Percentiles rank a stretch among this genome's conserved stretches.
These are phyloP conservation scores for Poliocrania exsul DNA, from an alignment of 2,797 vertebrate genomes.

Conservation along the genomic window DNA sequence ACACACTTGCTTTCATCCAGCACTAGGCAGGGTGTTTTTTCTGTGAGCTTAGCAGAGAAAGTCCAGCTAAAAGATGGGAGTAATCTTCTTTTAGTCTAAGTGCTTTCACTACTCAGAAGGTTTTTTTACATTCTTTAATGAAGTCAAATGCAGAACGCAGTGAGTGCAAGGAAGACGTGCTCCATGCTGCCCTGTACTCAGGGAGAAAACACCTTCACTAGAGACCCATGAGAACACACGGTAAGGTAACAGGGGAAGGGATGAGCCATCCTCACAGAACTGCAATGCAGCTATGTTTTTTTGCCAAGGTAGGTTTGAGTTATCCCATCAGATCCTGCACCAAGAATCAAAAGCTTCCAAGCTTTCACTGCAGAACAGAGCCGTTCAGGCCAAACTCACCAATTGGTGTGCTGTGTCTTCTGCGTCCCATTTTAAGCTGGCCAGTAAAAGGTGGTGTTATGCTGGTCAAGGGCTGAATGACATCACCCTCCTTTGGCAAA, in stretches of 20 bases:
- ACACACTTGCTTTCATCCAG: not conserved
- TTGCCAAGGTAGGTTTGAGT: not conserved
- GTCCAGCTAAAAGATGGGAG: not conserved
- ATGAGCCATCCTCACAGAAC: not conserved
- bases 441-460: slow-evolving; percentile 86
- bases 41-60: not conserved
- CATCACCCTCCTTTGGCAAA: slow-evolving; percentile 89
- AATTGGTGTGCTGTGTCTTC: slow-evolving; percentile 97
- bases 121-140: not conserved
- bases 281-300: not conserved
- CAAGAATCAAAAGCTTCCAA: not conserved
- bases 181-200: not conserved
- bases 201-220: not conserved
- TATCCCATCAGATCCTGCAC: not conserved
- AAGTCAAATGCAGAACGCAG: not conserved
- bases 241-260: not conserved
- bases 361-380: not conserved
- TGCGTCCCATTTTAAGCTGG: slow-evolving; percentile 89
- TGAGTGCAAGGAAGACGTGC: not conserved
- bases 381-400: slow-evolving; percentile 77
- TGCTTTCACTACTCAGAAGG: not conserved
- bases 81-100: not conserved
- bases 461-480: slow-evolving; percentile 82
- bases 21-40: not conserved
- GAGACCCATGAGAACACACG: not conserved